Conservation (phyloP, 2,113 vertebrate species). For the Scophthalmus maximus region DNA sequence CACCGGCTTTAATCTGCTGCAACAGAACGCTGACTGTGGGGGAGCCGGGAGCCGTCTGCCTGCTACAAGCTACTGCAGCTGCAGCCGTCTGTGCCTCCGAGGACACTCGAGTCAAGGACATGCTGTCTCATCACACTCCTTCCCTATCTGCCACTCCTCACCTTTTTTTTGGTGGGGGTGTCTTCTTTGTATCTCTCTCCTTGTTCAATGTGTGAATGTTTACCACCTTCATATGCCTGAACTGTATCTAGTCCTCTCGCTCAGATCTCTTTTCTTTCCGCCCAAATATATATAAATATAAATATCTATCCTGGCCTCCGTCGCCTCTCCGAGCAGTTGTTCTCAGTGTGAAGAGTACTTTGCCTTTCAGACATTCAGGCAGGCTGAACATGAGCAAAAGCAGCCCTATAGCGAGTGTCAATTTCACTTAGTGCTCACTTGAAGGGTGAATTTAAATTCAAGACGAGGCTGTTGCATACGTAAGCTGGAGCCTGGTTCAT, state of each 20-base stretch:
- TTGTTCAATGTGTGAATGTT: background rate
- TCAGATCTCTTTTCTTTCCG: too few relatives aligned
- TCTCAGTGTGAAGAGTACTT: too few relatives aligned
- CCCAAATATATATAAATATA: too few relatives aligned
- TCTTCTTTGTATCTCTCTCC: background rate
- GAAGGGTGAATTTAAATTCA: background rate
- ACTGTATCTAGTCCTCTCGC: background rate
- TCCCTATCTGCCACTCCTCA: background rate
- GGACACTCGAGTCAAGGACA: constrained; percentile 19
- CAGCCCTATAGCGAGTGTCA: too few relatives aligned
- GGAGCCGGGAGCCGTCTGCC: constrained; percentile 7
- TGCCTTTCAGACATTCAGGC: too few relatives aligned
- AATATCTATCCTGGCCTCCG: too few relatives aligned
- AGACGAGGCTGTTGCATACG: background rate
- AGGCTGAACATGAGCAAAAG: constrained; percentile 14
- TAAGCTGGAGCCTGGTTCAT: background rate
- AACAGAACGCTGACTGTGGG: background rate
- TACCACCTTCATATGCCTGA: background rate
- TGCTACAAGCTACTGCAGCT: constrained; percentile 14
- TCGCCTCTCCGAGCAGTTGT: too few relatives aligned
- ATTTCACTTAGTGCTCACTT: too few relatives aligned
- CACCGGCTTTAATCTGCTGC: constrained; percentile 32
- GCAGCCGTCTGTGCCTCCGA: constrained; percentile 19
- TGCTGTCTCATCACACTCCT: background rate
- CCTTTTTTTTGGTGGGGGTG: background rate